Evolutionary conservation across 2,113 vertebrate genomes (phyloP), one percentile per base, ranked within the genome.

Genomic region (Cheilinus undulatus): DNA sequence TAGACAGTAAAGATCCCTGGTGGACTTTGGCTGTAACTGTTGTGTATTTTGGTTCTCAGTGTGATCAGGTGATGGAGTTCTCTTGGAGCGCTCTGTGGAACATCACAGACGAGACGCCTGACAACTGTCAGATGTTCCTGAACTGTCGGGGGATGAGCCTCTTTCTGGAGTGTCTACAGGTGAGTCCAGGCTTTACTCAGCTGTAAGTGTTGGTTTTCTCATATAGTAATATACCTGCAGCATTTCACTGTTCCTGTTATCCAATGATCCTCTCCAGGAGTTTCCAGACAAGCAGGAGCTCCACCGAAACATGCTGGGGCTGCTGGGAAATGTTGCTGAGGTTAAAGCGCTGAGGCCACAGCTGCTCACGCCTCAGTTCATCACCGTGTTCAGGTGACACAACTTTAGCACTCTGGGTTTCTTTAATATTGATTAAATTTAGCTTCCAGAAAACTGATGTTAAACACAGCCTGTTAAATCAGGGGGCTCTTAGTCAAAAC

Each of bases 31-130:
- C 10, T 36, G 3, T 10, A 36, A 36, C 10, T 12, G 10, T 36
- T 27, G 6, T 57, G 2, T 73, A 22, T 75, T 26, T 76, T 54
- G 74, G 7, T 4, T 2, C 30, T 0, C 66, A 99, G 98, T 99
- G 98, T 36, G 98, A 99, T 82, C 97, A 99, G 90, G 98, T 99
- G 83, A 99, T 99, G 98, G 98, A 99, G 92, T 99, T 98, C 76
- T 99, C 98, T 68, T 99, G 98, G 98, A 99, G 98, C 0, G 98
- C 98, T 5, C 92, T 99, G 57, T 99, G 98, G 98, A 99, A 99
- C 89, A 99, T 99, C 89, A 99, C 98, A 0, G 98, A 99, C 0
- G 98, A 99, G 91, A 99, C 98, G 0, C 97, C 98, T 0, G 97
- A 98, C 91, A 99, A 99, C 91, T 99, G 98, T 0, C 96, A 98